Percentiles rank a stretch among this genome's conserved stretches.
These are phyloP conservation scores for Troides helena DNA, from an alignment of 2,888 invertebrate genomes.

Conservation along the genomic window DNA sequence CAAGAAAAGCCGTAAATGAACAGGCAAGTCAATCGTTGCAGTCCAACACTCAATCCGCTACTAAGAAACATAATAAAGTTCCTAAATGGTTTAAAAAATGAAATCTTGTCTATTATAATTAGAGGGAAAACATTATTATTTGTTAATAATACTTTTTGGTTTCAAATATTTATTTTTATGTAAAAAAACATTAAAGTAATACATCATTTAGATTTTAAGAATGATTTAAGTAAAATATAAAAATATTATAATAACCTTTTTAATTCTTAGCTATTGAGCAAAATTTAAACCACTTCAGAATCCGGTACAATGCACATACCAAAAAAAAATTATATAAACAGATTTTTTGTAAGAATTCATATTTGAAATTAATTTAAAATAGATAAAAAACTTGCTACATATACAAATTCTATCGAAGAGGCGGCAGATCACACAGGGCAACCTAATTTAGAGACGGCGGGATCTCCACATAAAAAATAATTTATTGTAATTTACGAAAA, in stretches of 20 bases:
- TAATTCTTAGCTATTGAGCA: neutral
- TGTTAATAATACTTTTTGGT: neutral
- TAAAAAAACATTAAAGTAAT: neutral
- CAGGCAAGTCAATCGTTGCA: constrained; percentile 39
- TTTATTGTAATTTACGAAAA: too few relatives aligned
- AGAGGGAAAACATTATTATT: neutral
- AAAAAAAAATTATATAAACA: too few relatives aligned
- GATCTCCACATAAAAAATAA: too few relatives aligned
- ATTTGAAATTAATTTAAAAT: too few relatives aligned
- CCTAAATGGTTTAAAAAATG: constrained; percentile 76
- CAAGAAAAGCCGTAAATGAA: constrained; percentile 56
- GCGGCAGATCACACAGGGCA: too few relatives aligned
- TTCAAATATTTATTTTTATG: neutral
- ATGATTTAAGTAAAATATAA: neutral
- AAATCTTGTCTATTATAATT: constrained; percentile 13
- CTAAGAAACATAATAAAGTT: constrained; percentile 61
- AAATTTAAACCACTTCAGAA: too few relatives aligned
- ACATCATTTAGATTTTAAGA: constrained; percentile 6
- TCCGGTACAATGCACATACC: too few relatives aligned
- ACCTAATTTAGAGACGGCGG: too few relatives aligned
- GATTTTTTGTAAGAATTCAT: too few relatives aligned
- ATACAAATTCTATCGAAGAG: too few relatives aligned
- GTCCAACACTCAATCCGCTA: constrained; percentile 44
- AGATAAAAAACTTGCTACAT: too few relatives aligned
- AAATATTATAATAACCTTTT: neutral